Conservation (phyloP, 1,140 invertebrate genomes). For the Rhyacophila brunnea region DNA sequence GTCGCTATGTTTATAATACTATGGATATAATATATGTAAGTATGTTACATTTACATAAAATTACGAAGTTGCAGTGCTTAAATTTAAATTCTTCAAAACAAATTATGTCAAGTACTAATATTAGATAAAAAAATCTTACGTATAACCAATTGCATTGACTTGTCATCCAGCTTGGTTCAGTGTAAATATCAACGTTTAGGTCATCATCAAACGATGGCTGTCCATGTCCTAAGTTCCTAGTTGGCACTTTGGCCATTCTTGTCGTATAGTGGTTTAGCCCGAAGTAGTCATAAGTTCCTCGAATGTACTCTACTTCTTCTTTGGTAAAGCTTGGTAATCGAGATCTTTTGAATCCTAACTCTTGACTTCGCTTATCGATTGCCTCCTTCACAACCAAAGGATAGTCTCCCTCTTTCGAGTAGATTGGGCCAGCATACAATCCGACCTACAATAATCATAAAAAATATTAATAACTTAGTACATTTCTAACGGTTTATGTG, state of each 20-base stretch:
- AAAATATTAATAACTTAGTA: too few relatives aligned
- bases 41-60: neutral
- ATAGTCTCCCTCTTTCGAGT: constrained; percentile 60
- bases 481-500: too few relatives aligned
- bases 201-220: constrained; percentile 13
- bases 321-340: constrained; percentile 58
- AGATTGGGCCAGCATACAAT: constrained; percentile 62
- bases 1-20: neutral
- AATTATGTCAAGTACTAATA: neutral
- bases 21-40: neutral
- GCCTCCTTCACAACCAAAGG: constrained; percentile 59
- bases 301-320: constrained; percentile 56
- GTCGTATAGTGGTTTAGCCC: constrained; percentile 62
- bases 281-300: constrained; percentile 62
- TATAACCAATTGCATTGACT: constrained; percentile 22
- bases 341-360: constrained; percentile 56
- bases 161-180: constrained; percentile 4
- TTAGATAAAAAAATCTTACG: neutral
- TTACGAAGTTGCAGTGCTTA: neutral
- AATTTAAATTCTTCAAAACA: neutral
- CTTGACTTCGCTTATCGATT: constrained; percentile 54
- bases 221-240: neutral
- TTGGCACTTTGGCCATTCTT: neutral
- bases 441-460: constrained; percentile 49
- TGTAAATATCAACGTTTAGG: neutral